Percentiles rank a stretch among this genome's conserved stretches.
Evolutionary conservation across 2,113 vertebrate genomes (phyloP).

Genomic region (Catharus minimus): DNA sequence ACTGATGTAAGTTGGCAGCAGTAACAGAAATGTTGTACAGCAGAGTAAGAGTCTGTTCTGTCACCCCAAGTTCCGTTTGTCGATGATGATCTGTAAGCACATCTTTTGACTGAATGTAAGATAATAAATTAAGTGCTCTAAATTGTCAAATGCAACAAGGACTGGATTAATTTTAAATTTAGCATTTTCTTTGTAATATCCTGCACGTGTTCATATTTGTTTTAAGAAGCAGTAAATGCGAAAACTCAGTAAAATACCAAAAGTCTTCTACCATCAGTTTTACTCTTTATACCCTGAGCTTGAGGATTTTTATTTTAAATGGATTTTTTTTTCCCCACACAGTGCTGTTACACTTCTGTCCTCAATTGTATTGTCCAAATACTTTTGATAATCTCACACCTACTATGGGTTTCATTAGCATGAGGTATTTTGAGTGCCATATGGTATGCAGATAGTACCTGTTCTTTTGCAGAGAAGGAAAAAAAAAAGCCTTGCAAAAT

Average conservation of each 20-base stretch:
- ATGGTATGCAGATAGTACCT: neutral
- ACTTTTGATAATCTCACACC: neutral
- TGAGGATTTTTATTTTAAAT: neutral
- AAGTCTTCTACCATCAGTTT: neutral
- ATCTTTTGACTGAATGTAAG: neutral
- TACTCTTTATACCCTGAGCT: neutral
- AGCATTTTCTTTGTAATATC: neutral
- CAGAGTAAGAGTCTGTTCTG: neutral
- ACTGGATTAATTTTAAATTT: neutral
- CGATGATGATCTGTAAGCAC: neutral
- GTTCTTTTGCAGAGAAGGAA: neutral
- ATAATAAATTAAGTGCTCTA: neutral
- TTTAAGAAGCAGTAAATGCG: neutral
- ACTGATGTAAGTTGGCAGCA: neutral
- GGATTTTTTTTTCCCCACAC: neutral
- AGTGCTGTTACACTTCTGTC: neutral
- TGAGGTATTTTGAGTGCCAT: neutral
- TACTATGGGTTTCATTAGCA: neutral
- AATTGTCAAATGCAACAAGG: neutral
- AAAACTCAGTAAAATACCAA: neutral
- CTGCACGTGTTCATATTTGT: neutral
- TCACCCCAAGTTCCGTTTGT: neutral
- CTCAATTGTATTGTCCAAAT: neutral
- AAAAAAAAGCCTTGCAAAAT: neutral
- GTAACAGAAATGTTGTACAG: neutral